Base-by-base conservation (phyloP, 2,888 invertebrate genomes). In the Entomobrya multifasciata region DNA sequence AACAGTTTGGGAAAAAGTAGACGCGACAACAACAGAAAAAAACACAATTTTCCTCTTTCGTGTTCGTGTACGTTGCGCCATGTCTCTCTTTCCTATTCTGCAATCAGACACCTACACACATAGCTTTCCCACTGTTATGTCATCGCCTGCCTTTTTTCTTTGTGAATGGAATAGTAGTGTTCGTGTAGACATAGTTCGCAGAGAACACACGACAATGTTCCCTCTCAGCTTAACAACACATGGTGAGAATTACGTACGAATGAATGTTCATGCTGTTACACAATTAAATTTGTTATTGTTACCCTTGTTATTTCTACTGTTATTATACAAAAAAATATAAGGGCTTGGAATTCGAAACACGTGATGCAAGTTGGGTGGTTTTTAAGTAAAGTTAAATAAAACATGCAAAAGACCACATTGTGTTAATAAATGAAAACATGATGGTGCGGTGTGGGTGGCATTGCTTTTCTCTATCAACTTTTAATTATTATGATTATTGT, bases 1-100 rank as follows among this genome's bases (percentile, higher is more conserved):
- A n/a, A n/a, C n/a, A n/a, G n/a, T n/a, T n/a, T n/a, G n/a, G n/a
- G n/a, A n/a, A n/a, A n/a, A n/a, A n/a, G n/a, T n/a, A n/a, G n/a
- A 70, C 41, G 2, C 8, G 49, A n/a, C 11, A 65, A 36, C 41
- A 41, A n/a, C 41, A 36, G 41, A 4, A 70, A 30, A 20, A 25
- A 80, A 80, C 52, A 67, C 77, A 84, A 74, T 47, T 81, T 80
- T 36, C 62, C 25, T n/a, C n/a, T 47, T 47, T 22, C 74, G 30
- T 52, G 44, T 77, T 22, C 49, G 10, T 17, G 1, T 30, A 13
- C 49, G 47, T 57, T 55, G 76, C 76, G 83, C 65, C 52, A 76
- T 76, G n/a, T n/a, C n/a, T 76, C 76, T 76, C 47, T 44, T 15
- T 44, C 22, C 8, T 44, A 4, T 70, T 25, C 62, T 25, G 49